phyloP scores from a whole-genome alignment of 2,888 invertebrate species.

The Tridacna gigas region DNA sequence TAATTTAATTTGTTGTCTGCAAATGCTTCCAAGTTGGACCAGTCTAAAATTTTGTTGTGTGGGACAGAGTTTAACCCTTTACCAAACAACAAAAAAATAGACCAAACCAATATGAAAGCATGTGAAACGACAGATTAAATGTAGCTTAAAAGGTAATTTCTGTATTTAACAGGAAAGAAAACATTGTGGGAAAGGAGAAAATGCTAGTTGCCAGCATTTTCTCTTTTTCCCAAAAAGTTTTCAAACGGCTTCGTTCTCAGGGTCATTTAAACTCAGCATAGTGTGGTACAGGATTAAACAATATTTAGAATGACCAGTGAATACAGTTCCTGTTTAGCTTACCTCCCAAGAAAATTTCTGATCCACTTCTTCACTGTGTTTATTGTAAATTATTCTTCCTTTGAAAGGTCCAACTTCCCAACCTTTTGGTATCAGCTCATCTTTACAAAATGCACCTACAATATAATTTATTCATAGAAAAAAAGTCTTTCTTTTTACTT shows the following conservation, averaged over 20 bases:
- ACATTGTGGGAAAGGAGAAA: background rate
- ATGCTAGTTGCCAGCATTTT: background rate
- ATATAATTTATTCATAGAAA: background rate
- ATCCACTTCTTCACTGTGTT: conserved; percentile 74
- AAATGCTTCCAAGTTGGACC: too few relatives aligned
- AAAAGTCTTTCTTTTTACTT: too few relatives aligned
- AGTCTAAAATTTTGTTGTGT: too few relatives aligned
- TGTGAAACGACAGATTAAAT: too few relatives aligned
- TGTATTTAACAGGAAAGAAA: background rate
- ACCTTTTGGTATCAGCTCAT: conserved; percentile 67
- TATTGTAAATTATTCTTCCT: conserved; percentile 76
- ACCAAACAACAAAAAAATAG: too few relatives aligned
- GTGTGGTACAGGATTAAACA: background rate
- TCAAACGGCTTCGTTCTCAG: background rate
- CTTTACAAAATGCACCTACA: conserved; percentile 78
- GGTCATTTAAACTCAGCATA: background rate
- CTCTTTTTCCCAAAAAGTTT: background rate
- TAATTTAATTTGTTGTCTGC: too few relatives aligned
- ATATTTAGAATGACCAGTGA: background rate
- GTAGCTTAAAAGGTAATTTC: too few relatives aligned
- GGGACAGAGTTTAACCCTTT: too few relatives aligned
- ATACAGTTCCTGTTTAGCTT: background rate
- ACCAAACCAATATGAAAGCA: too few relatives aligned
- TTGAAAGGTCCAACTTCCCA: conserved; percentile 81
- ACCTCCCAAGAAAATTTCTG: conserved; percentile 83